These are phyloP conservation scores for Sabellastarte sp. DNA, from an alignment of 2,888 invertebrate species.

Conservation along the genomic window DNA sequence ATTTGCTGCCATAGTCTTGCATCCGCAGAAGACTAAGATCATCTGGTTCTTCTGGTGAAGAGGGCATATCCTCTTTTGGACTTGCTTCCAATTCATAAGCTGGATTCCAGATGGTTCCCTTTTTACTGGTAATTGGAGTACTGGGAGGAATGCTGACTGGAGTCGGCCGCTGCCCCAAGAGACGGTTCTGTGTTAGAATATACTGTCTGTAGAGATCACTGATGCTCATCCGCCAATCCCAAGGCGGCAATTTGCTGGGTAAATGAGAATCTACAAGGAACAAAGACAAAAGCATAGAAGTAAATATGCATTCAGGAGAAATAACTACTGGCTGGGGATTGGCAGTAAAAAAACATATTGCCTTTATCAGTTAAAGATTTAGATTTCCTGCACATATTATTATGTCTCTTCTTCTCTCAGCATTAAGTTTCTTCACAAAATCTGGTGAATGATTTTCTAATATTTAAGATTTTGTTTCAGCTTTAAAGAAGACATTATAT, in stretches of 20 bases:
- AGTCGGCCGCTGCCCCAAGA: not conserved
- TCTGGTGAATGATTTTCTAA: too few species aligned
- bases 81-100: slow-evolving; percentile 15
- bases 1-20: not conserved
- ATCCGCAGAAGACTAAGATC: not conserved
- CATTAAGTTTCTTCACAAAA: too few species aligned
- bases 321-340: too few species aligned
- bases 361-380: too few species aligned
- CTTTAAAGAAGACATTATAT: too few species aligned
- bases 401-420: too few species aligned
- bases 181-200: not conserved
- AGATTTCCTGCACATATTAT: too few species aligned
- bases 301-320: too few species aligned
- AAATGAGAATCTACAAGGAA: not conserved
- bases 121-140: not conserved
- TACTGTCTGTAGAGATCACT: not conserved
- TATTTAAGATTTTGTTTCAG: too few species aligned
- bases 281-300: not conserved
- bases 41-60: not conserved
- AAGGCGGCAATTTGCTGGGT: not conserved
- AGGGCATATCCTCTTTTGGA: not conserved
- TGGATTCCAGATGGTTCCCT: slow-evolving; percentile 19
- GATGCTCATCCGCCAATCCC: not conserved
- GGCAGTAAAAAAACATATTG: too few species aligned
- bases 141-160: not conserved